phyloP scores from a whole-genome alignment of 2,113 vertebrate genomes.

The Lagenorhynchus albirostris region DNA sequence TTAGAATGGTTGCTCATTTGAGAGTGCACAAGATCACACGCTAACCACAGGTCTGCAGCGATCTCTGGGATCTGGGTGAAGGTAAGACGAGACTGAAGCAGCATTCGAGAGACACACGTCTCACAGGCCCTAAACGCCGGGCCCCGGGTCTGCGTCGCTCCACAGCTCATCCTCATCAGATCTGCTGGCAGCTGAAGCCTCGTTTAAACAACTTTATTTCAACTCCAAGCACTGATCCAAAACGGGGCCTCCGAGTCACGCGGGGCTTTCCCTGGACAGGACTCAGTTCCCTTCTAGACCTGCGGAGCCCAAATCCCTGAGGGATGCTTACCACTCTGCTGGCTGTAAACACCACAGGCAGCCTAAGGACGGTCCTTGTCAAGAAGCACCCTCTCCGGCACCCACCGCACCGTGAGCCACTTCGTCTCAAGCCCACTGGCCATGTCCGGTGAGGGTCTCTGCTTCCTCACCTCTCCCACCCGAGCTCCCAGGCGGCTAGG shows the following conservation, averaged over 20 bases:
- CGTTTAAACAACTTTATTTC: not conserved
- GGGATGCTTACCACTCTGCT: fast-evolving
- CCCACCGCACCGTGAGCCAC: fast-evolving
- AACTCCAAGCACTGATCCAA: not conserved
- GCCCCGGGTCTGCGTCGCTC: not conserved
- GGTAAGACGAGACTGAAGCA: not conserved
- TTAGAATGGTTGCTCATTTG: fast-evolving
- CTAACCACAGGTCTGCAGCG: not conserved
- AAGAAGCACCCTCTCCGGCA: no score
- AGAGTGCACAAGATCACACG: not conserved
- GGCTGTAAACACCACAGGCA: not conserved
- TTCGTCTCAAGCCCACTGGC: no score
- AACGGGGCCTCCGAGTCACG: not conserved
- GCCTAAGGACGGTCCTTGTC: fast-evolving
- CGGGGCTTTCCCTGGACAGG: not conserved
- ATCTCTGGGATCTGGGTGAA: not conserved
- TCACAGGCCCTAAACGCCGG: not conserved
- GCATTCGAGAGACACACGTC: no score
- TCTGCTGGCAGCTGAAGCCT: fast-evolving
- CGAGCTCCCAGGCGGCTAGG: not conserved
- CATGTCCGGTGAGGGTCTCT: fast-evolving
- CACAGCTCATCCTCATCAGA: not conserved
- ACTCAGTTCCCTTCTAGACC: no score
- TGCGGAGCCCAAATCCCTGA: not conserved
- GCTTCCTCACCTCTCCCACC: not conserved